Percentiles rank a stretch among this genome's conserved stretches.
These are phyloP conservation scores for Hippocampus guttulatus DNA, from an alignment of 2,113 vertebrate species.

Conservation along the genomic window DNA sequence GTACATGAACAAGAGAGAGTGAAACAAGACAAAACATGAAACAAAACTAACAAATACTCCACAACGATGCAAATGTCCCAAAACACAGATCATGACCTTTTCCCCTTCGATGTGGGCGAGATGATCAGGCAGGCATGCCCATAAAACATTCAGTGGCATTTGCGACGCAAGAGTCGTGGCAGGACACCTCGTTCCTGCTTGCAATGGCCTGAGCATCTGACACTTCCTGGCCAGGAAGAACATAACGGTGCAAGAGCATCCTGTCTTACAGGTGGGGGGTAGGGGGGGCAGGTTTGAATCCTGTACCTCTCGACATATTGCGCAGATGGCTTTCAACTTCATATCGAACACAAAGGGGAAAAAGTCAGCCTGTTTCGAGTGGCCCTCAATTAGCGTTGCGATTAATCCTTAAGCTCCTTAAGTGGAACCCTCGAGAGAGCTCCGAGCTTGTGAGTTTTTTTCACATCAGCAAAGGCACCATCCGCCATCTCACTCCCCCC, in stretches of 20 bases:
- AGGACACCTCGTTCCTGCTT: neutral
- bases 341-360: too few relatives aligned
- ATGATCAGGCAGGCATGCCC: too few relatives aligned
- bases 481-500: neutral
- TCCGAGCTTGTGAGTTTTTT: neutral
- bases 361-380: constrained; percentile 19
- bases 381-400: neutral
- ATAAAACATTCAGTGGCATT: neutral
- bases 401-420: neutral
- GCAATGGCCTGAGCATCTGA: neutral
- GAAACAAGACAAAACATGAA: neutral
- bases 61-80: too few relatives aligned
- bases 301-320: too few relatives aligned
- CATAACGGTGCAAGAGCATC: neutral
- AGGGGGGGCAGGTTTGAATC: too few relatives aligned
- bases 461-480: neutral
- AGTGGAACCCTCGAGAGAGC: neutral
- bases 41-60: neutral
- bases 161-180: neutral
- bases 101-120: neutral
- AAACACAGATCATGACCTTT: neutral
- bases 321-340: too few relatives aligned
- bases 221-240: neutral
- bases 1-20: too few relatives aligned
- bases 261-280: too few relatives aligned